phyloP scores from a whole-genome alignment of 2,888 invertebrate species.

The Aleiodes leptofemur region DNA sequence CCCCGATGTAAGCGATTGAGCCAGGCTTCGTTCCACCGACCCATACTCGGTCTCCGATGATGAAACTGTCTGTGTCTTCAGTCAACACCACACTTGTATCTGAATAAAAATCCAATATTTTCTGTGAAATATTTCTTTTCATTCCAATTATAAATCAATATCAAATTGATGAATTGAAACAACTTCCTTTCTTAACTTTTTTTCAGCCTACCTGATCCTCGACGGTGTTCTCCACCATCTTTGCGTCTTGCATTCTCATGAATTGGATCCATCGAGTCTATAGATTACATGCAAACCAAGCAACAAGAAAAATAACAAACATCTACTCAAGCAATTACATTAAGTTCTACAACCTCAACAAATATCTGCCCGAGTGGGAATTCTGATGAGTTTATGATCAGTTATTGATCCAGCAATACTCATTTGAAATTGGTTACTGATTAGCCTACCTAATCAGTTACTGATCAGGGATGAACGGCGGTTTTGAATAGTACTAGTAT shows the following conservation, averaged over 20 bases:
- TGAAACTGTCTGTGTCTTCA: conserved; percentile 95
- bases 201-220: conserved; percentile 83
- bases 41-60: conserved; percentile 96
- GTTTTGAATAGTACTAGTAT: no score
- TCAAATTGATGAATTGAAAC: conserved; percentile 3
- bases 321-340: conserved; percentile 21
- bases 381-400: not conserved
- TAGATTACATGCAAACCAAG: conserved; percentile 67
- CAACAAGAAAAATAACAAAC: conserved; percentile 44
- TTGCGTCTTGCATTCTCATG: conserved; percentile 85
- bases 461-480: no score
- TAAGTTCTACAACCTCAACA: not conserved
- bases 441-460: no score
- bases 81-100: conserved; percentile 90
- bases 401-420: no score
- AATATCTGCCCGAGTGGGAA: not conserved
- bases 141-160: not conserved
- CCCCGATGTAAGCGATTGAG: conserved; percentile 94
- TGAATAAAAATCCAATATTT: conserved; percentile 68
- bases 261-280: conserved; percentile 82
- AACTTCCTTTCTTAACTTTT: not conserved
- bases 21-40: conserved; percentile 95
- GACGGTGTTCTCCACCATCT: conserved; percentile 84
- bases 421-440: no score
- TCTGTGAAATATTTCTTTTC: not conserved